Percentiles rank a stretch among this genome's conserved stretches.
Evolutionary conservation across 2,113 vertebrate species (phyloP).

Genomic region (Sebastes fasciatus): DNA sequence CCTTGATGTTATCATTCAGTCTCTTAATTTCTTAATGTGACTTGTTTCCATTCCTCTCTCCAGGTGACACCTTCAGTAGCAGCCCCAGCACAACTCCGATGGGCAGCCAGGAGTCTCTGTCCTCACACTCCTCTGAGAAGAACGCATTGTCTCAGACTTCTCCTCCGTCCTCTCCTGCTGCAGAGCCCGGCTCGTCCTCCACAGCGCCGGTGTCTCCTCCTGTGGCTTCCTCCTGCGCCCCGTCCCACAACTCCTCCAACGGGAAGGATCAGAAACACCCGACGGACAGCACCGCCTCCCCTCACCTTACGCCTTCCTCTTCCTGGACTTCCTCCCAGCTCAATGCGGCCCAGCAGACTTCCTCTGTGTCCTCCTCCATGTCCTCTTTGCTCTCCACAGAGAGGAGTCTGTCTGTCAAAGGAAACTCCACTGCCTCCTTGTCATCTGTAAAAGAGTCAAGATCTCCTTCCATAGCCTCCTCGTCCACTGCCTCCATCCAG

Average conservation of each 20-base stretch:
- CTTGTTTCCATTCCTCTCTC: constrained; percentile 4
- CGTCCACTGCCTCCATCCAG: constrained; percentile 40
- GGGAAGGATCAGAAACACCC: constrained; percentile 43
- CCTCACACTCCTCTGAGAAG: constrained; percentile 98
- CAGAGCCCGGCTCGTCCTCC: constrained; percentile 38
- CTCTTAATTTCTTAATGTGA: not conserved
- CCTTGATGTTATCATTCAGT: not conserved
- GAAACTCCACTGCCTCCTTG: constrained; percentile 75
- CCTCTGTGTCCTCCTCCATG: constrained; percentile 91
- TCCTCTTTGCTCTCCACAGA: constrained; percentile 92
- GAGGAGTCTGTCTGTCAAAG: constrained; percentile 82
- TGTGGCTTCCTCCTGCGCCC: constrained; percentile 43
- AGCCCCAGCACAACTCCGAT: constrained; percentile 95
- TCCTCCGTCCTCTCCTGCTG: constrained; percentile 81
- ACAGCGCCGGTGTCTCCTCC: constrained; percentile 47
- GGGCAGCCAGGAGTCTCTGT: constrained; percentile 97
- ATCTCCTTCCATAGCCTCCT: constrained; percentile 60
- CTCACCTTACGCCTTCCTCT: constrained; percentile 38
- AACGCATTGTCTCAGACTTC: constrained; percentile 88
- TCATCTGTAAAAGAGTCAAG: constrained; percentile 63
- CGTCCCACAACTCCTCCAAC: constrained; percentile 37
- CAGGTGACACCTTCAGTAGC: constrained; percentile 97
- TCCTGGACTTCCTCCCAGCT: constrained; percentile 72
- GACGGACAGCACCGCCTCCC: constrained; percentile 21
- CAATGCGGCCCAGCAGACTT: constrained; percentile 85